phyloP scores from a whole-genome alignment of 2,113 vertebrate genomes.

The Phylloscopus trochilus region DNA sequence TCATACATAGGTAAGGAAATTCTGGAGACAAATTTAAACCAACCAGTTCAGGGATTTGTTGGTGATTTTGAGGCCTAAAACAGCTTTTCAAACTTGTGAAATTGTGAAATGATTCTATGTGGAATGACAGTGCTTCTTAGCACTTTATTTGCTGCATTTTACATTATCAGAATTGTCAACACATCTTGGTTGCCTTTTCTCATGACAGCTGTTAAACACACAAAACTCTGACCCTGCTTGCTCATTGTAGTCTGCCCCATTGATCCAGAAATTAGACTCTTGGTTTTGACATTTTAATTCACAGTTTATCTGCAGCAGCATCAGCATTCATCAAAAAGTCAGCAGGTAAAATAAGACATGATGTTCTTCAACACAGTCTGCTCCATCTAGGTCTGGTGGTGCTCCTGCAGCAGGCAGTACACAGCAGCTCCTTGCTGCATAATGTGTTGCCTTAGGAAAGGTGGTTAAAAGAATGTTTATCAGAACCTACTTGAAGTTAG shows the following conservation, averaged over 20 bases:
- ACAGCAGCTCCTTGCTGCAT: background rate
- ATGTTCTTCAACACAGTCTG: background rate
- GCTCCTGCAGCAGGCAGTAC: background rate
- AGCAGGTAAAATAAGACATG: background rate
- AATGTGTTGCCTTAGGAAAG: background rate
- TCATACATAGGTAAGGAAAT: background rate
- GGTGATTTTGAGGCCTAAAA: background rate
- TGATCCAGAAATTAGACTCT: background rate
- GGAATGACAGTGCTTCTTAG: background rate
- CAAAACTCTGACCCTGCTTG: background rate
- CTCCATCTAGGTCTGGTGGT: background rate
- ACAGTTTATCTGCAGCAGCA: background rate
- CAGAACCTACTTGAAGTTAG: background rate
- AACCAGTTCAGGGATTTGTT: background rate
- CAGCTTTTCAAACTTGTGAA: background rate
- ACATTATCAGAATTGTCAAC: background rate
- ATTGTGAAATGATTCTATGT: background rate
- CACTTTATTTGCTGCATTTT: background rate
- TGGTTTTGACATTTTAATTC: background rate
- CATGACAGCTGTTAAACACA: background rate
- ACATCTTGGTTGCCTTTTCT: background rate
- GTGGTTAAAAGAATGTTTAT: background rate
- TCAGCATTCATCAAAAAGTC: background rate
- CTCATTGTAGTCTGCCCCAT: background rate
- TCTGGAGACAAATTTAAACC: background rate